Evolutionary conservation across 2,888 invertebrate species (phyloP).

Genomic region (Zygogramma bicolorata): DNA sequence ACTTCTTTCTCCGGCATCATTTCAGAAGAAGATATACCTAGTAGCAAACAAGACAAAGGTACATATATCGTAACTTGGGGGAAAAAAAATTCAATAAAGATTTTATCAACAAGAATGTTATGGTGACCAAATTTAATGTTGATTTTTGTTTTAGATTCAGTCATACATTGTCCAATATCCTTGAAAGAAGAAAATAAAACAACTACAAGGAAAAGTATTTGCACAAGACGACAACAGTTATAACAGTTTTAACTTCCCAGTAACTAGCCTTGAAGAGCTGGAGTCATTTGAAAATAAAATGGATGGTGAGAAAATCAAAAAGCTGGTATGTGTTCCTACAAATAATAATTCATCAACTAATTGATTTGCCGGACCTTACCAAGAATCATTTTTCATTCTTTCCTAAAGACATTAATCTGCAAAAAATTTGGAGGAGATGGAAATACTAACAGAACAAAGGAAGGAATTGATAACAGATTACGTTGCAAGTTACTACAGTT

Average conservation of each 20-base stretch:
- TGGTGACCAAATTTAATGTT: conserved; percentile 15
- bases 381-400: too few relatives aligned
- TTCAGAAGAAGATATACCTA: conserved; percentile 18
- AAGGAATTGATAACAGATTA: conserved; percentile 20
- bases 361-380: too few relatives aligned
- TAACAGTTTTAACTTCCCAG: conserved; percentile 12
- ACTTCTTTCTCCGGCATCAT: conserved; percentile 11
- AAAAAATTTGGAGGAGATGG: conserved; percentile 26
- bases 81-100: conserved; percentile 12
- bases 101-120: conserved; percentile 10
- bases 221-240: conserved; percentile 8
- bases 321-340: conserved; percentile 13
- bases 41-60: conserved; percentile 20
- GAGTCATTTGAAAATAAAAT: conserved; percentile 12
- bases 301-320: conserved; percentile 14
- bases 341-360: conserved; percentile 17
- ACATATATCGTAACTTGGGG: conserved; percentile 1
- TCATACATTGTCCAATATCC: conserved; percentile 16
- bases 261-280: conserved; percentile 22
- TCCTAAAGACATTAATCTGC: conserved; percentile 14
- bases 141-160: conserved; percentile 23
- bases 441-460: conserved; percentile 23
- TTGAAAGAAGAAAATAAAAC: conserved; percentile 19
- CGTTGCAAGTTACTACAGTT: conserved; percentile 19
- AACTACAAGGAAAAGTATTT: conserved; percentile 23